Evolutionary conservation across 2,888 invertebrate genomes (phyloP).

Genomic region (Saturnia japonica): DNA sequence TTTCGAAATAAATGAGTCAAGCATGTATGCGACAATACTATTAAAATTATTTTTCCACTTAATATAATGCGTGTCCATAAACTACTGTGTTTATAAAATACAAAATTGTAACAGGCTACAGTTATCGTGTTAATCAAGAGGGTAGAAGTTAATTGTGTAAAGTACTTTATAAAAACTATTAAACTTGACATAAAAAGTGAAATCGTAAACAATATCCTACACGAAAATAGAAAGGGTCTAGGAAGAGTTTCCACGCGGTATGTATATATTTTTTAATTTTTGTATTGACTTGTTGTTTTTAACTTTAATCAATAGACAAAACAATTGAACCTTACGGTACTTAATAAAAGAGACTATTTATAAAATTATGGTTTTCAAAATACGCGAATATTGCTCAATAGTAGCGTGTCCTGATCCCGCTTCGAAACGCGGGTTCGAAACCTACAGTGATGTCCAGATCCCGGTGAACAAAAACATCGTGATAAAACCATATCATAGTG

Average conservation of each 20-base stretch:
- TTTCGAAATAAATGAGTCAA: not conserved
- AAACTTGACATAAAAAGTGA: constrained; percentile 73
- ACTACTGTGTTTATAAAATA: constrained; percentile 63
- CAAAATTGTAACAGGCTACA: constrained; percentile 58
- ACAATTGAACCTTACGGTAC: no score
- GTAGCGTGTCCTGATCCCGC: no score
- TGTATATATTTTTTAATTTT: no score
- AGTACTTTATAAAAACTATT: constrained; percentile 72
- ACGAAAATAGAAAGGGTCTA: constrained; percentile 46
- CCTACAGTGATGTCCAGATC: no score
- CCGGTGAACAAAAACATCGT: no score
- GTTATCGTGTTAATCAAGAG: constrained; percentile 55
- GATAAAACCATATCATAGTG: no score
- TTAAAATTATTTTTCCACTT: constrained; percentile 50
- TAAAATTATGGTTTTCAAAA: no score
- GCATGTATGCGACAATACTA: not conserved
- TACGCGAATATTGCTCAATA: no score
- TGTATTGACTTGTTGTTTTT: no score
- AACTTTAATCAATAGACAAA: no score
- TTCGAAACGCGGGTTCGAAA: no score
- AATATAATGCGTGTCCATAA: constrained; percentile 54
- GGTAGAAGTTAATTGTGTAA: constrained; percentile 72
- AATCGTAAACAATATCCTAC: constrained; percentile 67
- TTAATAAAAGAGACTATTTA: no score
- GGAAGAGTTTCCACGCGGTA: constrained; percentile 26